Evolutionary conservation across 2,113 vertebrate species (phyloP), one percentile per base, ranked within the genome.

Genomic region (Leucosticte australis): DNA sequence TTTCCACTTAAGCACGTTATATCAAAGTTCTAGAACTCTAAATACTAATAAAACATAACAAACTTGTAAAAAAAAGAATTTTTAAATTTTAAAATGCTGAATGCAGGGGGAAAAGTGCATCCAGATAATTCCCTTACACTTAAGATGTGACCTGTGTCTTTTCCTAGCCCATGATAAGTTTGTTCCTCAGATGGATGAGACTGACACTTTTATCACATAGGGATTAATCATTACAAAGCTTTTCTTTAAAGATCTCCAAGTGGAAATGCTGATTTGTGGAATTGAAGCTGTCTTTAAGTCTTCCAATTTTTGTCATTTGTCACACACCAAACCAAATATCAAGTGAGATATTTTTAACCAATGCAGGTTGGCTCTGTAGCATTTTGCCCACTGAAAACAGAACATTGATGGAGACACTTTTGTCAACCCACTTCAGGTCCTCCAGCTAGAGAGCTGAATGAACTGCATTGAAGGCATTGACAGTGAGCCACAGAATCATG

Each of bases 41-140:
- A 60, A 46, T 74, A 46, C 24, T 77, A 47, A 57, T 42, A 10
- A 78, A 65, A 62, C 2, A 6, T 37, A 52, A 56, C 4, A 42
- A 33, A 52, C 4, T 44, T n/a, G 1, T 2, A 8, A 5, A 8
- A 2, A 18, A n/a, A 33, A 10, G 16, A 17, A 7, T 6, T 20
- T 18, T 49, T 24, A 35, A 39, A 47, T 42, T 20, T 17, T 14
- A 12, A 83, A 74, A 2, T 3, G 0, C 13, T 39, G 10, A 14
- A 4, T 76, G 13, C 7, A 33, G 21, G 50, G 3, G 15, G 5
- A 11, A 60, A 42, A 6, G 7, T 53, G 9, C 21, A 44, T 71
- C 41, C 18, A 35, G 13, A 5, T 47, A 44, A 42, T n/a, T 76
- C 6, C 37, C 10, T 67, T 70, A 6, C 7, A 53, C 4, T 63